These are phyloP conservation scores for Marronus borbonicus DNA, from an alignment of 2,888 invertebrate genomes.

Conservation along the genomic window DNA sequence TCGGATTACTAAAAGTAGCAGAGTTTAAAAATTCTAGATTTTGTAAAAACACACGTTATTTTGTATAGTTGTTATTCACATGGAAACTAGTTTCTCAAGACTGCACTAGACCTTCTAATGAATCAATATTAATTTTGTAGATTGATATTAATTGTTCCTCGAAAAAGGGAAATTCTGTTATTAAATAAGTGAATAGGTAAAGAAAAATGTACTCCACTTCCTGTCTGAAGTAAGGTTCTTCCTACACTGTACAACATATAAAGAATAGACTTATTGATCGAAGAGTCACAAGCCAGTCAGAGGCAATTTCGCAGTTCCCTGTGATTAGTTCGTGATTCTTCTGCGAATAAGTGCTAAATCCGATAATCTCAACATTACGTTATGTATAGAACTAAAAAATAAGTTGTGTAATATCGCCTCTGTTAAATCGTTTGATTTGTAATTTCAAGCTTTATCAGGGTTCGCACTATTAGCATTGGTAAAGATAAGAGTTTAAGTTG, in stretches of 20 bases:
- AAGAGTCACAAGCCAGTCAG: no score
- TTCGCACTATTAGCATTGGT: no score
- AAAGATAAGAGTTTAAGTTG: no score
- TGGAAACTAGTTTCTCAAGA: slow-evolving; percentile 6
- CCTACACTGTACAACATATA: neutral
- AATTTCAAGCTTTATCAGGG: no score
- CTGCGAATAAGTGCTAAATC: no score
- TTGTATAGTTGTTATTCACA: slow-evolving; percentile 4
- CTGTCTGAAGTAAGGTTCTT: slow-evolving; percentile 1
- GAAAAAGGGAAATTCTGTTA: neutral
- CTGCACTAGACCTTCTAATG: slow-evolving; percentile 4
- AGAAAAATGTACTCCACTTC: neutral
- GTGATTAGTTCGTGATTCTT: no score
- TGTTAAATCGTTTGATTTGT: no score
- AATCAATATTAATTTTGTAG: neutral
- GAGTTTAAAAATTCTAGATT: neutral
- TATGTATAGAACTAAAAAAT: no score
- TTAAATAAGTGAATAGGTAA: neutral
- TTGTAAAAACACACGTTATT: neutral
- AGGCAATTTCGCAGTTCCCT: no score
- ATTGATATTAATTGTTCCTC: slow-evolving; percentile 1
- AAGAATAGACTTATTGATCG: no score
- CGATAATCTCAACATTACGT: no score
- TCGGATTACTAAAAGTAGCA: neutral
- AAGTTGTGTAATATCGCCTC: no score